These are phyloP conservation scores for Melitaea athalia DNA, from an alignment of 2,888 invertebrate species.

Conservation along the genomic window DNA sequence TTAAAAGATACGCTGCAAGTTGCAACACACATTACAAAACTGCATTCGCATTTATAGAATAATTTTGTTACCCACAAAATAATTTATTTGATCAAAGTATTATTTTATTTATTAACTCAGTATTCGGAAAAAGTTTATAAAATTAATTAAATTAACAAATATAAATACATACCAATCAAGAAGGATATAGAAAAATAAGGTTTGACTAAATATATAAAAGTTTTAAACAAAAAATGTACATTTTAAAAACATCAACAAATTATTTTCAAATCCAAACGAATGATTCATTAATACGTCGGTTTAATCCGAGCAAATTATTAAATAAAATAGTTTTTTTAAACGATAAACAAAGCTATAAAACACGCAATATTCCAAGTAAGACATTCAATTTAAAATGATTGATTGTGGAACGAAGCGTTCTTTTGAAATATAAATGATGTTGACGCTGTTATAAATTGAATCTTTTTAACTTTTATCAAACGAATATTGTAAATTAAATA, in stretches of 20 bases:
- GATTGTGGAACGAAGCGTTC: slow-evolving; percentile 36
- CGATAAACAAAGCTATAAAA: slow-evolving; percentile 39
- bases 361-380: slow-evolving; percentile 39
- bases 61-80: too few relatives aligned
- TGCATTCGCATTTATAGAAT: too few relatives aligned
- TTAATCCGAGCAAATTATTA: slow-evolving; percentile 30
- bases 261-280: slow-evolving; percentile 15
- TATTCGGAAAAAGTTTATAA: too few relatives aligned
- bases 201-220: not conserved
- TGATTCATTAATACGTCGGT: slow-evolving; percentile 25
- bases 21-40: too few relatives aligned
- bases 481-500: not conserved
- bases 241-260: slow-evolving; percentile 11
- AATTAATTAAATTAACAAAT: too few relatives aligned
- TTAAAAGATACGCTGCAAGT: too few relatives aligned
- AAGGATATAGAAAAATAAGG: too few relatives aligned
- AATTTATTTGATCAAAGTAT: too few relatives aligned
- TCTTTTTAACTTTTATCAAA: slow-evolving; percentile 6
- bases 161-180: too few relatives aligned
- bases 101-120: too few relatives aligned
- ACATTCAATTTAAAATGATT: slow-evolving; percentile 45
- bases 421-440: slow-evolving; percentile 36
- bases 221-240: slow-evolving; percentile 1
- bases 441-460: slow-evolving; percentile 25
- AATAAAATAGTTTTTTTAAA: slow-evolving; percentile 33